phyloP scores from a whole-genome alignment of 2,888 invertebrate genomes.

The Agrochola litura region DNA sequence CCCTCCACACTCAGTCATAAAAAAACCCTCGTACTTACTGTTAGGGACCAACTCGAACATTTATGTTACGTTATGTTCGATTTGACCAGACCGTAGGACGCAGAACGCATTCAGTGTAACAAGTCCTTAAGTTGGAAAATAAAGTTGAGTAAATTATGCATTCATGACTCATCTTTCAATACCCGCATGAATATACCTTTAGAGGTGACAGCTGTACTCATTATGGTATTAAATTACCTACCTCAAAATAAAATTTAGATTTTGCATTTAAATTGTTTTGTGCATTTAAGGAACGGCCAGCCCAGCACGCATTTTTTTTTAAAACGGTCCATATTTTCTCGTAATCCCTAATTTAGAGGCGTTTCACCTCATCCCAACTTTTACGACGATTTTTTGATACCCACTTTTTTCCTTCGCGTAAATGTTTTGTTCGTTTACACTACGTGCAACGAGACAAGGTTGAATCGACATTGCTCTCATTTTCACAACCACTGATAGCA shows the following conservation, averaged over 20 bases:
- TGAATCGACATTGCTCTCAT: slow-evolving; percentile 71
- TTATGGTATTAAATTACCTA: background rate
- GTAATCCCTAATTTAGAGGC: slow-evolving; percentile 5
- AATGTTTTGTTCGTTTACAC: slow-evolving; percentile 29
- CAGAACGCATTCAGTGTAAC: too few species aligned
- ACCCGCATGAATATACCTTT: background rate
- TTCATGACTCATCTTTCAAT: background rate
- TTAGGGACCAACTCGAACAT: too few species aligned
- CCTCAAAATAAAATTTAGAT: background rate
- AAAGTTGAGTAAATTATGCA: slow-evolving; percentile 13
- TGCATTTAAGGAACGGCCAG: background rate
- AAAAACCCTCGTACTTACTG: background rate
- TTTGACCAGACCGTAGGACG: too few species aligned
- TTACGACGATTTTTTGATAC: background rate
- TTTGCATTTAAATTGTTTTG: slow-evolving; percentile 2
- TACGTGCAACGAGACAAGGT: slow-evolving; percentile 66
- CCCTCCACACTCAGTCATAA: background rate
- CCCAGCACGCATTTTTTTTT: background rate
- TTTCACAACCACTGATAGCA: slow-evolving; percentile 70
- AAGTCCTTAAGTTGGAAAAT: background rate
- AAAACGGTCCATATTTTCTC: background rate
- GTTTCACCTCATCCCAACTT: slow-evolving; percentile 19
- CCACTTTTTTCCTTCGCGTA: slow-evolving; percentile 41
- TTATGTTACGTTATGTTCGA: too few species aligned
- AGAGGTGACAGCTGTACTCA: background rate